Evolutionary conservation across 2,888 invertebrate species (phyloP), one percentile per base, ranked within the genome.

Genomic region (Ophonus ardosiacus): DNA sequence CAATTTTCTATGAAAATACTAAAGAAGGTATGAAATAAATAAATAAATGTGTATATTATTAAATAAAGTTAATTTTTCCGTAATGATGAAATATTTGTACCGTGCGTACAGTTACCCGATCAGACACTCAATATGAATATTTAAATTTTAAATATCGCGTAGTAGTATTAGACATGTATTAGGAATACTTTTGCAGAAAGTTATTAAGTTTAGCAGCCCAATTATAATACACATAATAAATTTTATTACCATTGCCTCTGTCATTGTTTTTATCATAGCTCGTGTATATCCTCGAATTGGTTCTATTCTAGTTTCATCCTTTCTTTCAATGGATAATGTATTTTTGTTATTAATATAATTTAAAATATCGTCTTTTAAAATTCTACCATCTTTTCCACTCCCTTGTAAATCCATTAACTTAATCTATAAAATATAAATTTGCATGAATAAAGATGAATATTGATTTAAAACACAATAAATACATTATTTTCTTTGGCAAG

Each of bases 201-300:
- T 8, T 13, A 51, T 10, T 10, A 8, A 51, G 31, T 31, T 31
- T 31, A 31, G 31, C 13, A 8, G 43, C 4, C 13, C 43, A 51
- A 51, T 51, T 21, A 3, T 31, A 5, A 31, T 31, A 31, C n/a
- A 31, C 5, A 31, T 5, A 31, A 31, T 31, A 31, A 31, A 31
- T 31, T 31, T 59, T 59, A 59, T 92, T 91, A 95, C 95, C 93
- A 97, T 93, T 8, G 98, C 94, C 89, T 94, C 95, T 0, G 97
- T 96, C 99, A 99, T 99, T 0, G 98, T 95, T 92, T 97, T 98
- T 85, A 97, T 95, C 99, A 99, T 99, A 1, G 96, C 96, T 91
- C 96, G 98, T 21, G 94, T 94, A 88, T 98, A 96, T 18, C 97
- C 97, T 88, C 95, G 95, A 7, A 98, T 93, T 5, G 94, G 93